Percentiles rank a stretch among this genome's conserved stretches.
These are phyloP conservation scores for Gopherus flavomarginatus DNA, from an alignment of 2,113 vertebrate genomes.

Conservation along the genomic window DNA sequence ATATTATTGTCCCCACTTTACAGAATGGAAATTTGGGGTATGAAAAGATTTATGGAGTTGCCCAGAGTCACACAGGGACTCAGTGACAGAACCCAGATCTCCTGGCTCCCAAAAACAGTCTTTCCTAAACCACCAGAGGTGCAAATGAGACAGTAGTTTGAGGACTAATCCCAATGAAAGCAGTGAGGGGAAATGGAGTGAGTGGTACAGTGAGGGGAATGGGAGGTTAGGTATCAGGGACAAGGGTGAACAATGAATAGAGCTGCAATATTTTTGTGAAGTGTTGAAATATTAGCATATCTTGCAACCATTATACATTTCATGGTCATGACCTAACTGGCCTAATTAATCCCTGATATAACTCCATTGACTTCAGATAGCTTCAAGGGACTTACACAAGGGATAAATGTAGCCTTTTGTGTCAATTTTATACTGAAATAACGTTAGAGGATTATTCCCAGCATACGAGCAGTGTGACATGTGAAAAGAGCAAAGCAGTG, in stretches of 20 bases:
- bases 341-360: background rate
- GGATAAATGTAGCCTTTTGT: background rate
- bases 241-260: background rate
- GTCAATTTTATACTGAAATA: background rate
- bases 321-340: background rate
- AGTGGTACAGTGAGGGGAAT: fast-evolving
- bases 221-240: background rate
- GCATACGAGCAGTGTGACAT: background rate
- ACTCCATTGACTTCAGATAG: background rate
- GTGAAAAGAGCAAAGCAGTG: background rate
- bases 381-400: background rate
- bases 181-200: background rate
- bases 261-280: background rate
- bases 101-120: background rate
- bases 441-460: background rate
- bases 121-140: background rate
- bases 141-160: background rate
- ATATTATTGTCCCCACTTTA: background rate
- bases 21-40: background rate
- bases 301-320: background rate
- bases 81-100: background rate
- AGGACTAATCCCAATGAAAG: background rate
- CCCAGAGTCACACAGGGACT: background rate
- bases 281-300: background rate
- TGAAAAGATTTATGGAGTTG: background rate